A percentile compares a stretch with the other conserved stretches of the same genome.
phyloP scores from a whole-genome alignment of 2,113 vertebrate genomes.

The Vidua chalybeata region DNA sequence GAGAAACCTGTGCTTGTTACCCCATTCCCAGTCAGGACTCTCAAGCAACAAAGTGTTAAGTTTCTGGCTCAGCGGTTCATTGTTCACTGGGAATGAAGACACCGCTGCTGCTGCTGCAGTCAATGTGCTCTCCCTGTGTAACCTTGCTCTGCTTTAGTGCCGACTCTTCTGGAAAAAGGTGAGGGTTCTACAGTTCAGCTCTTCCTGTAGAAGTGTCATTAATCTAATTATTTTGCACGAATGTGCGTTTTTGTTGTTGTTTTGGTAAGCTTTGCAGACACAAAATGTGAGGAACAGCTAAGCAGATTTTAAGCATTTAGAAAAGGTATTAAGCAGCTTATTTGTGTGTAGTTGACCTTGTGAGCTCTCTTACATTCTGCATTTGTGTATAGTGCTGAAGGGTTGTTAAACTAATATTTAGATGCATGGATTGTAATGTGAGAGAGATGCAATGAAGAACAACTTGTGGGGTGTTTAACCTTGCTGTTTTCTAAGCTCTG shows the following conservation, averaged over 20 bases:
- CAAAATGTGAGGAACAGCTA: neutral
- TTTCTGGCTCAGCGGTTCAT: slow-evolving; percentile 21
- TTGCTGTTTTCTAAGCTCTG: neutral
- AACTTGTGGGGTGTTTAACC: neutral
- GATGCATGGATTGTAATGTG: neutral
- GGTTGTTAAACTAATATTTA: neutral
- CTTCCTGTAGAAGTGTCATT: neutral
- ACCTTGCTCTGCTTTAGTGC: slow-evolving; percentile 41
- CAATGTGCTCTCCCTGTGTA: neutral
- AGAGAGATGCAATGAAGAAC: neutral
- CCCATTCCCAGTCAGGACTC: neutral
- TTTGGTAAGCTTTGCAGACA: neutral
- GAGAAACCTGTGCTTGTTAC: neutral
- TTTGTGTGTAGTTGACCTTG: slow-evolving; percentile 39
- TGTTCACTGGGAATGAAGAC: slow-evolving; percentile 34
- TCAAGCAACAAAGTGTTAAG: slow-evolving; percentile 33
- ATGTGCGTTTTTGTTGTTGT: neutral
- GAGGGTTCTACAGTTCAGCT: neutral
- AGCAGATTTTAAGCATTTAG: slow-evolving; percentile 8
- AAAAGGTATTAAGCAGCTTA: slow-evolving; percentile 30
- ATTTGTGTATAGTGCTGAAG: neutral
- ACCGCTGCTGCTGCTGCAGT: slow-evolving; percentile 41
- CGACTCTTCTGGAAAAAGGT: slow-evolving; percentile 51
- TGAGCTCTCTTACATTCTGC: neutral
- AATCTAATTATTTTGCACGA: neutral